phyloP scores from a whole-genome alignment of 2,888 invertebrate genomes.

The Stenodera caucasica region DNA sequence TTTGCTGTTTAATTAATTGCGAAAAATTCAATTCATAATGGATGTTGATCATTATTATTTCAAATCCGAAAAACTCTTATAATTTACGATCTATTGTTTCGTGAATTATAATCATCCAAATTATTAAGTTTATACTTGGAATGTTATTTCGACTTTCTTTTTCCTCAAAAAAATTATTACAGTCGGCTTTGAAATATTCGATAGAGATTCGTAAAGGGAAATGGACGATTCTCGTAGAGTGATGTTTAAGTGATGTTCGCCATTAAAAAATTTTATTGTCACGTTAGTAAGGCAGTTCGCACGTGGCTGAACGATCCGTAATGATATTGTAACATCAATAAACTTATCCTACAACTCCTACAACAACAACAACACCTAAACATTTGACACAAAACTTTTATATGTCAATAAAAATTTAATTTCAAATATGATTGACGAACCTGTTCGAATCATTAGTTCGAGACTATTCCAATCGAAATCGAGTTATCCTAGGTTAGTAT shows the following conservation, averaged over 20 bases:
- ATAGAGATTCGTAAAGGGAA: too few species aligned
- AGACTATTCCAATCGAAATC: conserved; percentile 30
- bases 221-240: conserved; percentile 17
- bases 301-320: conserved; percentile 54
- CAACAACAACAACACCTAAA: conserved; percentile 53
- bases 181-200: too few species aligned
- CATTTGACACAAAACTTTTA: conserved; percentile 54
- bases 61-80: neutral
- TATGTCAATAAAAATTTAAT: conserved; percentile 56
- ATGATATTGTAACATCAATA: conserved; percentile 57
- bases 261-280: conserved; percentile 57
- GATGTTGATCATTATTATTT: neutral
- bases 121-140: too few species aligned
- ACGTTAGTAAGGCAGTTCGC: conserved; percentile 55
- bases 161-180: too few species aligned
- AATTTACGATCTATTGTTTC: conserved; percentile 4
- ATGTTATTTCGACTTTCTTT: too few species aligned
- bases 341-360: too few species aligned
- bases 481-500: conserved; percentile 36
- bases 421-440: conserved; percentile 55
- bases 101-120: too few species aligned
- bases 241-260: conserved; percentile 45
- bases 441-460: conserved; percentile 49
- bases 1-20: too few species aligned
- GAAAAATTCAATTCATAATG: too few species aligned